Evolutionary conservation across 2,113 vertebrate species (phyloP).

Genomic region (Noctilio leporinus): DNA sequence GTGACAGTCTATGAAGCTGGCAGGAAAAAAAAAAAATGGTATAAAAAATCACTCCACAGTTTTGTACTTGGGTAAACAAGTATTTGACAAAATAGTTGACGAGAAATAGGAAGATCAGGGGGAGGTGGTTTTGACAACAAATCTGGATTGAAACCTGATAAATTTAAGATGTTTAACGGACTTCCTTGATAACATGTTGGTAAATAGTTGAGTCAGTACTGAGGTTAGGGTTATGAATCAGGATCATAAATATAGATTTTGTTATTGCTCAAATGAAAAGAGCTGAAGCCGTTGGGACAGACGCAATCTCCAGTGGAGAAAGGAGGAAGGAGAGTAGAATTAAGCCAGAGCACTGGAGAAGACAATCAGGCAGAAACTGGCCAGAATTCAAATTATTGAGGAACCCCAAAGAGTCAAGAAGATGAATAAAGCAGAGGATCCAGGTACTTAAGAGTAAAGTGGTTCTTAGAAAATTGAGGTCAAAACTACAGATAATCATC

Average conservation of each 20-base stretch:
- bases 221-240: not conserved
- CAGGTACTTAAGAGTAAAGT: not conserved
- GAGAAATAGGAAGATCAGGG: not conserved
- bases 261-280: not conserved
- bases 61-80: not conserved
- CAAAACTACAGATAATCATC: not conserved
- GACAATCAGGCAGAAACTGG: not conserved
- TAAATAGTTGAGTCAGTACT: not conserved
- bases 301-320: not conserved
- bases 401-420: not conserved
- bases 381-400: not conserved
- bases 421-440: not conserved
- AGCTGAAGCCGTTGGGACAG: not conserved
- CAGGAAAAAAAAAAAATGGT: not conserved
- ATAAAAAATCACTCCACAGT: not conserved
- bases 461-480: not conserved
- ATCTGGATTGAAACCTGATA: not conserved
- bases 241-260: not conserved
- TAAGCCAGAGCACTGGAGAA: not conserved
- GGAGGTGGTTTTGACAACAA: not conserved
- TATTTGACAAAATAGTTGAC: not conserved
- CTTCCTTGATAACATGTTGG: not conserved
- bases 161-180: not conserved
- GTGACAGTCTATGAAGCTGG: not conserved
- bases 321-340: not conserved